Evolutionary conservation across 2,888 invertebrate species (phyloP).

Genomic region (Isotomurus palustris): DNA sequence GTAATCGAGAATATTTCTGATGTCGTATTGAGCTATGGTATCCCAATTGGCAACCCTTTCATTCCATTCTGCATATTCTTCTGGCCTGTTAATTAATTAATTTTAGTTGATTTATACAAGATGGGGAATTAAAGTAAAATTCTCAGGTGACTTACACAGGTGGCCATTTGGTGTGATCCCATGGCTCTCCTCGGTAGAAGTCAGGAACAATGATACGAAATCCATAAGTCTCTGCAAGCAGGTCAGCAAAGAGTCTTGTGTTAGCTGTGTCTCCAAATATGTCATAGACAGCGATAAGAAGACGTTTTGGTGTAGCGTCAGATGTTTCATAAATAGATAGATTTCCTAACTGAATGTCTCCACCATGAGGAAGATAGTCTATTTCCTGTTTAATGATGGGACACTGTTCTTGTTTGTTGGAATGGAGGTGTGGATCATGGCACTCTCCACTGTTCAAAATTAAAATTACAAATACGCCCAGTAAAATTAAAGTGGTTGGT

Average conservation of each 20-base stretch:
- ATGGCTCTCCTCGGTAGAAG: constrained; percentile 30
- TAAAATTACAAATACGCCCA: too few species aligned
- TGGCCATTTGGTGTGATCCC: constrained; percentile 26
- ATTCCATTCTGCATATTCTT: constrained; percentile 21
- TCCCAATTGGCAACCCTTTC: constrained; percentile 28
- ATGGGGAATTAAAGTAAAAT: background rate
- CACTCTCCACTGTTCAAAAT: too few species aligned
- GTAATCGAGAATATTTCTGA: background rate
- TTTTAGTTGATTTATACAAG: background rate
- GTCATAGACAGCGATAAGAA: constrained; percentile 38
- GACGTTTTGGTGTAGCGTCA: constrained; percentile 14
- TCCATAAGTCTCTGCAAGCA: constrained; percentile 22
- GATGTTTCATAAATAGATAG: constrained; percentile 33
- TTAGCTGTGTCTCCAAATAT: constrained; percentile 33
- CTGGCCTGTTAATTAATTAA: constrained; percentile 17
- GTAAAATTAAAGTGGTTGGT: too few species aligned
- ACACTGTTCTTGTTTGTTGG: background rate
- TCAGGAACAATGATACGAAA: constrained; percentile 37
- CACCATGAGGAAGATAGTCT: constrained; percentile 25
- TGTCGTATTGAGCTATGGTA: constrained; percentile 20
- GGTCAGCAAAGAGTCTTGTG: constrained; percentile 34
- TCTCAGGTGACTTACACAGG: constrained; percentile 21
- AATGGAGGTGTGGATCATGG: background rate
- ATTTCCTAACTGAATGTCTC: constrained; percentile 19
- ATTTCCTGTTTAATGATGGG: background rate